A percentile compares a stretch with the other conserved stretches of the same genome.
phyloP scores from a whole-genome alignment of 2,888 invertebrate genomes.

The Oscheius sp. region DNA sequence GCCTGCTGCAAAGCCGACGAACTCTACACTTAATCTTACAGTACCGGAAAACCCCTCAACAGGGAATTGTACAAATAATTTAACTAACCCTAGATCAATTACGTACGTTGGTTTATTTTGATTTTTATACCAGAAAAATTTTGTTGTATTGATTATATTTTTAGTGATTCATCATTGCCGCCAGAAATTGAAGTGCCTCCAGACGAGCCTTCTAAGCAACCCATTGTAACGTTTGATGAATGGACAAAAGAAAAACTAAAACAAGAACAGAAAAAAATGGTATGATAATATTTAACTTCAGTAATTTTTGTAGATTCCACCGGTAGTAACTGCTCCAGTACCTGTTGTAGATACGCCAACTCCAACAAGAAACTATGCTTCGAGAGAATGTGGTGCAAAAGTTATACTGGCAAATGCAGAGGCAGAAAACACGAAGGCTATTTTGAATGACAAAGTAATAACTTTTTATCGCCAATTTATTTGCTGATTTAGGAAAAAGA shows the following conservation, averaged over 20 bases:
- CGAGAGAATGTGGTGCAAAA: slow-evolving; percentile 96
- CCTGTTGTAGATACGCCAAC: slow-evolving; percentile 21
- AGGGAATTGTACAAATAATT: slow-evolving; percentile 37
- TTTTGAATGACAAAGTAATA: slow-evolving; percentile 81
- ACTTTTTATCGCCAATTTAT: not conserved
- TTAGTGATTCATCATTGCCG: not conserved
- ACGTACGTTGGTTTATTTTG: slow-evolving; percentile 28
- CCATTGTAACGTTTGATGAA: slow-evolving; percentile 65
- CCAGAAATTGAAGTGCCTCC: slow-evolving; percentile 10
- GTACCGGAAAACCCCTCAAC: slow-evolving; percentile 13
- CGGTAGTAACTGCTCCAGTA: not conserved
- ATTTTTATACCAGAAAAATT: not conserved
- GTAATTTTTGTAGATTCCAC: not conserved
- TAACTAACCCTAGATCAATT: slow-evolving; percentile 27
- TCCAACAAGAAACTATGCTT: slow-evolving; percentile 79
- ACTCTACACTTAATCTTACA: slow-evolving; percentile 4
- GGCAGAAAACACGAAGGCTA: slow-evolving; percentile 83
- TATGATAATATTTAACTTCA: not conserved
- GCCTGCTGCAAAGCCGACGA: not conserved
- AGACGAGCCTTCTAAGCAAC: slow-evolving; percentile 44
- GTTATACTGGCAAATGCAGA: slow-evolving; percentile 91
- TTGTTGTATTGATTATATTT: not conserved
- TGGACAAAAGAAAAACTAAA: slow-evolving; percentile 65
- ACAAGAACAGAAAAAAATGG: slow-evolving; percentile 41
- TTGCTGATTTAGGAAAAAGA: slow-evolving; percentile 77